Percentiles rank a stretch among this genome's conserved stretches.
Evolutionary conservation across 2,797 vertebrate genomes (phyloP).

Genomic region (Orientallactaga sibirica): DNA sequence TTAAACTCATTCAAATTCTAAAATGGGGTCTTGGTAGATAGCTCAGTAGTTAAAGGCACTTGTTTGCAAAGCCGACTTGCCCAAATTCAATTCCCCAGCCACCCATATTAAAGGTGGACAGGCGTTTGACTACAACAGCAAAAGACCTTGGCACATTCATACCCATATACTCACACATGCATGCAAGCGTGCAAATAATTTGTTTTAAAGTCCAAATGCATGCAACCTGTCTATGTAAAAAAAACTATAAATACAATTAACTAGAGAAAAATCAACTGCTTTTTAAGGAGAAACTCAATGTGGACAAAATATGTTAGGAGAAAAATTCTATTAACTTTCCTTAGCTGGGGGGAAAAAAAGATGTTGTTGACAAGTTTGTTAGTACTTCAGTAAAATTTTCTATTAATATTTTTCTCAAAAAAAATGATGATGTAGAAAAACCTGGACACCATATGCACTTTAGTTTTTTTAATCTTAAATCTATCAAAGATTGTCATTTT

Average conservation of each 20-base stretch:
- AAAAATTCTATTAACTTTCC: slow-evolving; percentile 19
- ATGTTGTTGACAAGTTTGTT: neutral
- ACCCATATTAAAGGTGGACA: too few relatives aligned
- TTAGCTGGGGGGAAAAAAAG: slow-evolving; percentile 46
- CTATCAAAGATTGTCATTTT: neutral
- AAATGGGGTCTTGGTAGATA: too few relatives aligned
- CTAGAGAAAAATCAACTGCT: slow-evolving; percentile 4
- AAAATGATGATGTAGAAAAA: neutral
- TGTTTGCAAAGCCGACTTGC: too few relatives aligned
- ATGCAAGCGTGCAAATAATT: too few relatives aligned
- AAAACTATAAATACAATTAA: neutral
- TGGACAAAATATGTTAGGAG: slow-evolving; percentile 45
- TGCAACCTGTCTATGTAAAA: neutral
- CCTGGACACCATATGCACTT: neutral
- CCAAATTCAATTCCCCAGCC: too few relatives aligned
- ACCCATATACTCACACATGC: too few relatives aligned
- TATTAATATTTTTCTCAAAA: slow-evolving; percentile 2
- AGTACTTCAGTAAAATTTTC: slow-evolving; percentile 35
- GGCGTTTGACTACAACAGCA: too few relatives aligned
- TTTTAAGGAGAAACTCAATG: neutral
- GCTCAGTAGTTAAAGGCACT: too few relatives aligned
- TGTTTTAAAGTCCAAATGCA: neutral
- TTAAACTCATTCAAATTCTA: too few relatives aligned
- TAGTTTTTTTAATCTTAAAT: slow-evolving; percentile 42
- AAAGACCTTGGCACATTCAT: too few relatives aligned